Base-by-base conservation (phyloP, 2,113 vertebrate genomes). In the Chamaetylas fuelleborni region DNA sequence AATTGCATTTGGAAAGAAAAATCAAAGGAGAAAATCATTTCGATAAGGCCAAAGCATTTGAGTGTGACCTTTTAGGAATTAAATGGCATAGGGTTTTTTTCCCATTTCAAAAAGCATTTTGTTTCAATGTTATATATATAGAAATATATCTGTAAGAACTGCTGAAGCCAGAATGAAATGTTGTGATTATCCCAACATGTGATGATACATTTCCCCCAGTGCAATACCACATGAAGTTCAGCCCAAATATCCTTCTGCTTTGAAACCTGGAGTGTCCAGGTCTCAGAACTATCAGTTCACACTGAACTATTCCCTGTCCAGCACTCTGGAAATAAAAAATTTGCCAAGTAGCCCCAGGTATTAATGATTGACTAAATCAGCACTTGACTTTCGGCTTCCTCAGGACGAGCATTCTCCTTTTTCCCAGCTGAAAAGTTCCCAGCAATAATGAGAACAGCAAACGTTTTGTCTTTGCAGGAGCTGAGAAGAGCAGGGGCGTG, bases 1-100 rank as follows among this genome's bases (percentile, higher is more conserved):
- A 96, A 96, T 97, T 96, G 90, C 94, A 96, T 97, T 97, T 96
- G 92, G 95, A 94, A 90, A 94, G 95, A 97, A 96, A 96, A 97
- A 97, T 95, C 92, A 91, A 95, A 95, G 93, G 91, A 90, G 89
- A 95, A 96, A 97, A 95, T 89, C 94, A 82, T 96, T 95, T 95
- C 93, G 93, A 96, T 95, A 97, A 95, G 96, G 96, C 94, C 94
- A 96, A 88, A 95, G 91, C 93, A 96, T 96, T 96, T 95, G 78
- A 94, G 93, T 69, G 88, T 96, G 94, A 97, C 94, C 95, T 97
- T 96, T 96, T 18, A 90, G 93, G 94, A 94, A 94, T 96, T 86
- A 96, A 97, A 97, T 95, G 96, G 94, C 94, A 70, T 51, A 34
- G 64, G 45, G 19, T 17, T 78, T 51, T 51, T 51, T 82, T 96